These are phyloP conservation scores for Conops quadrifasciatus DNA, from an alignment of 2,888 invertebrate genomes.

Conservation along the genomic window DNA sequence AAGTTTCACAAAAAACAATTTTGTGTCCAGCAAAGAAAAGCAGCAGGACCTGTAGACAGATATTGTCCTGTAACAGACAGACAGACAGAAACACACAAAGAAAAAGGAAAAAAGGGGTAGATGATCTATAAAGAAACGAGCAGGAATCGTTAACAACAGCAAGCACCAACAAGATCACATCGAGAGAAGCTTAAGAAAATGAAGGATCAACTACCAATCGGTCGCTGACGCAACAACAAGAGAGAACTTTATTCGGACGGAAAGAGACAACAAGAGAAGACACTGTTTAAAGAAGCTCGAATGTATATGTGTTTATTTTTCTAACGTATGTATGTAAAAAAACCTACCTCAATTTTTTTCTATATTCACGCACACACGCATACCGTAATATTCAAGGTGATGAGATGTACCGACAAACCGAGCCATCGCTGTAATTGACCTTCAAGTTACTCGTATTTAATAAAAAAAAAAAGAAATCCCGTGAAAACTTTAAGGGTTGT, in stretches of 20 bases:
- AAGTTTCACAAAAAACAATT: neutral
- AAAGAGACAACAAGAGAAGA: conserved; percentile 9
- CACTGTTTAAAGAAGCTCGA: neutral
- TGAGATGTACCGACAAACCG: neutral
- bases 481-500: neutral
- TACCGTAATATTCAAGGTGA: neutral
- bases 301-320: neutral
- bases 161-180: neutral
- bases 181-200: conserved; percentile 42
- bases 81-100: conserved; percentile 40
- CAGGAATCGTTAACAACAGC: neutral
- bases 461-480: neutral
- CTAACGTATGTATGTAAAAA: conserved; percentile 16
- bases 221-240: neutral
- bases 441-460: conserved; percentile 6
- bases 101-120: neutral
- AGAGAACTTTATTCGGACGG: neutral
- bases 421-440: neutral
- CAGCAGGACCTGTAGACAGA: neutral
- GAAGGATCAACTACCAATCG: conserved; percentile 34
- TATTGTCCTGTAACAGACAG: conserved; percentile 29
- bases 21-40: conserved; percentile 18
- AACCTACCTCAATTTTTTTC: conserved; percentile 51
- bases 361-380: neutral
- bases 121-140: conserved; percentile 33